A percentile compares a stretch with the other conserved stretches of the same genome.
These are phyloP conservation scores for Danaus melanippus DNA, from an alignment of 1,140 invertebrate genomes.

Conservation along the genomic window DNA sequence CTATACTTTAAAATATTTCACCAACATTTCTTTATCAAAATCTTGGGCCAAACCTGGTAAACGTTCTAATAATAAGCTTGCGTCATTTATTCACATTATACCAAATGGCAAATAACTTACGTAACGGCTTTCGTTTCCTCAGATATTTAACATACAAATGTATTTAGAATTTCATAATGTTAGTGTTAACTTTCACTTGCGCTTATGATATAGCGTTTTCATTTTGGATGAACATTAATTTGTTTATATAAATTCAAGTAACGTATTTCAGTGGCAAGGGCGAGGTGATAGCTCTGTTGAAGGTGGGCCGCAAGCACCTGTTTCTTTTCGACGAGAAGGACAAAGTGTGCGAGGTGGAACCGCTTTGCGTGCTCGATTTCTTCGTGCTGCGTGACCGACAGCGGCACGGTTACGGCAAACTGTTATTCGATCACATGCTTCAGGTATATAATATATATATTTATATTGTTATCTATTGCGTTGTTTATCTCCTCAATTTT, in stretches of 20 bases:
- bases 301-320: conserved; percentile 87
- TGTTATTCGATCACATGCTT: conserved; percentile 87
- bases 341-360: conserved; percentile 79
- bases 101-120: conserved; percentile 13
- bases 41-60: too few species aligned
- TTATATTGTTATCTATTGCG: too few species aligned
- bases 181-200: background rate
- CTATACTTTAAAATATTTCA: too few species aligned
- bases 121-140: conserved; percentile 2
- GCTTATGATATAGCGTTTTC: background rate
- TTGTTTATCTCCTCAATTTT: too few species aligned
- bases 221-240: background rate
- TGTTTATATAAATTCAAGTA: background rate
- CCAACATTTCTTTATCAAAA: too few species aligned
- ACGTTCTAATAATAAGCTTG: conserved; percentile 8
- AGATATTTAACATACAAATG: too few species aligned
- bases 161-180: too few species aligned
- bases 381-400: conserved; percentile 87
- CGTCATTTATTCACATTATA: conserved; percentile 9
- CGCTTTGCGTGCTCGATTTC: conserved; percentile 89
- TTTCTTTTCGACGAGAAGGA: conserved; percentile 85
- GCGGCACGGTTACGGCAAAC: conserved; percentile 82
- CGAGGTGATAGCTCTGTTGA: conserved; percentile 83
- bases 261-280: conserved; percentile 63
- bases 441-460: conserved; percentile 29